Evolutionary conservation across 2,888 invertebrate genomes (phyloP).

Genomic region (Eupeodes latifasciatus): DNA sequence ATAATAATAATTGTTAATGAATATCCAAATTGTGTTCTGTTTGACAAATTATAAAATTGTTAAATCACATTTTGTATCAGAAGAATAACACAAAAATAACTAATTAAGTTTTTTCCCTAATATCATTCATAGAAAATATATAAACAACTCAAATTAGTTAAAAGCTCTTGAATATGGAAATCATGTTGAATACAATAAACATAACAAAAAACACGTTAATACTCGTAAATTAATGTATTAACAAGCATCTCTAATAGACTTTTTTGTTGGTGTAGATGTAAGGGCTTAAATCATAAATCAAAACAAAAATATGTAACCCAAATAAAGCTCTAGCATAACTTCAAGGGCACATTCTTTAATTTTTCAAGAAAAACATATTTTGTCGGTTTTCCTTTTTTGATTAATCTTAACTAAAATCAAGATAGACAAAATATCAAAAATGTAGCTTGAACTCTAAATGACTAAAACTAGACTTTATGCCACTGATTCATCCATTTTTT

Average conservation of each 20-base stretch:
- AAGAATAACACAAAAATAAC: background rate
- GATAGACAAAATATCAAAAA: background rate
- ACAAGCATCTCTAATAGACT: background rate
- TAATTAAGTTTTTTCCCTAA: background rate
- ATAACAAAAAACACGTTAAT: background rate
- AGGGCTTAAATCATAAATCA: conserved; percentile 36
- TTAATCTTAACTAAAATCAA: background rate
- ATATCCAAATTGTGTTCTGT: conserved; percentile 25
- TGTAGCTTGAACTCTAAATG: no score
- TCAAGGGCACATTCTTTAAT: conserved; percentile 10
- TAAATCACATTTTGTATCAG: conserved; percentile 3
- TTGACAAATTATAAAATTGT: conserved; percentile 30
- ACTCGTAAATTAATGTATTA: background rate
- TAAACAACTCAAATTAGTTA: background rate
- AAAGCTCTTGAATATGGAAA: conserved; percentile 7
- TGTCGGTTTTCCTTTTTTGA: background rate
- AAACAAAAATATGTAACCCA: conserved; percentile 39
- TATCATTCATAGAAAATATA: background rate
- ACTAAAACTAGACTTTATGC: no score
- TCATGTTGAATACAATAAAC: background rate
- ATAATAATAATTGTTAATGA: conserved; percentile 11
- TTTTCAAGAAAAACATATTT: background rate
- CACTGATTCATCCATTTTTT: no score
- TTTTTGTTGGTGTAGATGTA: background rate
- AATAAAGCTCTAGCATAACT: conserved; percentile 33